Evolutionary conservation across 1,140 invertebrate genomes (phyloP).

Genomic region (Caenorhabditis remanei): DNA sequence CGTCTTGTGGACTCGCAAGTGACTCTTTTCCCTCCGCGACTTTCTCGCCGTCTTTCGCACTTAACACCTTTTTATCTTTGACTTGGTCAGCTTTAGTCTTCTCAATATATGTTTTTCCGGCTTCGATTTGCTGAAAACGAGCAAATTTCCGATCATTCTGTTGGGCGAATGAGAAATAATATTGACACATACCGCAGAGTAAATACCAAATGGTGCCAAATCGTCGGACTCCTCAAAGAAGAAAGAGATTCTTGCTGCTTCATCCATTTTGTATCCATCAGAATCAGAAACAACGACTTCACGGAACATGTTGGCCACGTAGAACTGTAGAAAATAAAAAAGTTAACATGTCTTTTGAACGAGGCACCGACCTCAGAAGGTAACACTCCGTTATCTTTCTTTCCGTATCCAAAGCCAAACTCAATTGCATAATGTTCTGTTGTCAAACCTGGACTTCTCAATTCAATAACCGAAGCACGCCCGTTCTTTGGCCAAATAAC

Average conservation of each 20-base stretch:
- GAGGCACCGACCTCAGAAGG: neutral
- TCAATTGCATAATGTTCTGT: neutral
- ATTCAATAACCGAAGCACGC: neutral
- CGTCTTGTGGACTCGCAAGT: neutral
- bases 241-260: slow-evolving; percentile 8
- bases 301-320: slow-evolving; percentile 17
- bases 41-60: neutral
- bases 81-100: neutral
- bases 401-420: neutral
- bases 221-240: neutral
- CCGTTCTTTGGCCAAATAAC: slow-evolving; percentile 39
- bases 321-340: neutral
- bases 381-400: neutral
- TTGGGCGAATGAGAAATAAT: neutral
- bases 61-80: neutral
- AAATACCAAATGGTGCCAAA: neutral
- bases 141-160: neutral
- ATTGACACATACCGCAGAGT: neutral
- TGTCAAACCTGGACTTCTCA: neutral
- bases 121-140: neutral
- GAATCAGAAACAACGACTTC: slow-evolving; percentile 36
- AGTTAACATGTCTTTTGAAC: neutral
- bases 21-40: neutral
- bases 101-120: neutral
- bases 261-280: neutral